Base-by-base conservation (phyloP, 2,113 vertebrate species). In the Prinia subflava region DNA sequence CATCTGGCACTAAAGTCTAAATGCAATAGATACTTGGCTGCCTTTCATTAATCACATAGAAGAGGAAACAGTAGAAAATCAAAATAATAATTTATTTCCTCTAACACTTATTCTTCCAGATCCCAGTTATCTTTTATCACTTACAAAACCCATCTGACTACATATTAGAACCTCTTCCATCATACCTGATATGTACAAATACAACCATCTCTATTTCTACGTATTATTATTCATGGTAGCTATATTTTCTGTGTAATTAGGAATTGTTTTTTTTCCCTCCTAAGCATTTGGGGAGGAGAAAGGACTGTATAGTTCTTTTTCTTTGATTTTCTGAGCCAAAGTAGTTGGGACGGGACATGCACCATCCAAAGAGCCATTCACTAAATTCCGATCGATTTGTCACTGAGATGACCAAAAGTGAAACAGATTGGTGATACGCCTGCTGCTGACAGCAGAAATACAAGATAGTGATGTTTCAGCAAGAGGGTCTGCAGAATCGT, bases 381-480 rank as follows among this genome's bases (percentile, higher is more conserved):
- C 33, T 53, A 67, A 92, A 71, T 75, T 71, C 24, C 0, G 0
- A 49, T 84, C 0, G 0, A 59, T 95, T 77, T 44, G 37, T 83
- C 52, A 13, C n/a, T 0, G 14, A 76, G 71, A 59, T 74, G 71
- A 59, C 71, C 33, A 31, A 56, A 76, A 87, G 68, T 53, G 27
- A 88, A 67, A 19, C 35, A 53, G 47, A 64, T 9, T 39, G 56
- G 71, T 57, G 44, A 57, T 31, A 62, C 0, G 2, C 50, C 76
- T 82, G 67, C 63, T 92, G 75, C 46, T 89, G 94, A 64, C 73
- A 89, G 44, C 62, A 74, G 65, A 89, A 85, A 89, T 60, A 39
- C 39, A 31, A 81, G 76, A 42, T 44, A 63, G 30, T 42, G 63
- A 50, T 59, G 39, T 49, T 92, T 37, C 49, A 87, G 49, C 44